Evolutionary conservation across 2,888 invertebrate genomes (phyloP).

Genomic region (Tortricodes alternella): DNA sequence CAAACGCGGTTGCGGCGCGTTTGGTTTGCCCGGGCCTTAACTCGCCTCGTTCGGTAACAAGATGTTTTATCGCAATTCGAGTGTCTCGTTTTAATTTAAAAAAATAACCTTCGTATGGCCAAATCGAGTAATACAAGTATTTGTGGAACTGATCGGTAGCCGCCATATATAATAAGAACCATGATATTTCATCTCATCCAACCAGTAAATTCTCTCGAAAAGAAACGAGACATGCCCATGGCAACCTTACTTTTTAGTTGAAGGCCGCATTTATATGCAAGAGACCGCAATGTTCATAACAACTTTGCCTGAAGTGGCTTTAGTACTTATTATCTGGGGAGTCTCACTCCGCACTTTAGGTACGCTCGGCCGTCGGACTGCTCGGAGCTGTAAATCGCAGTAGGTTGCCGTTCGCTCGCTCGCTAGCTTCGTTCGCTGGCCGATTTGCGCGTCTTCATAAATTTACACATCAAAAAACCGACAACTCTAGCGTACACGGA

Average conservation of each 20-base stretch:
- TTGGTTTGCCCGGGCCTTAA: too few relatives aligned
- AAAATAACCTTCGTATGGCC: conserved; percentile 22
- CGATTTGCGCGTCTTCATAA: too few relatives aligned
- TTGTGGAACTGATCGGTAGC: neutral
- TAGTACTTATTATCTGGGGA: too few relatives aligned
- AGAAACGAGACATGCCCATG: neutral
- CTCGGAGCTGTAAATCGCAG: too few relatives aligned
- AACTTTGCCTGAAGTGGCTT: neutral
- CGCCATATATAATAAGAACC: neutral
- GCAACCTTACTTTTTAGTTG: neutral
- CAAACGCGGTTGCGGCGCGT: neutral
- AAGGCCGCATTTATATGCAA: neutral
- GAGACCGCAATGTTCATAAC: neutral
- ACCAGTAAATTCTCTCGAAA: neutral
- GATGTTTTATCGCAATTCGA: conserved; percentile 14
- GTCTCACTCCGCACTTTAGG: too few relatives aligned
- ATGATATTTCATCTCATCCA: neutral
- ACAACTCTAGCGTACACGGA: too few relatives aligned
- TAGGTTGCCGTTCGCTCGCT: too few relatives aligned
- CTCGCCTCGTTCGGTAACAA: neutral
- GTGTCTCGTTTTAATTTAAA: conserved; percentile 15
- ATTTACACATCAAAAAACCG: too few relatives aligned
- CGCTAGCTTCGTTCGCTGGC: too few relatives aligned
- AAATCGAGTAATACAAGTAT: conserved; percentile 24
- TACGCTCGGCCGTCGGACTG: too few relatives aligned